These are phyloP conservation scores for Percopsis transmontana DNA, from an alignment of 2,113 vertebrate genomes.

Conservation along the genomic window DNA sequence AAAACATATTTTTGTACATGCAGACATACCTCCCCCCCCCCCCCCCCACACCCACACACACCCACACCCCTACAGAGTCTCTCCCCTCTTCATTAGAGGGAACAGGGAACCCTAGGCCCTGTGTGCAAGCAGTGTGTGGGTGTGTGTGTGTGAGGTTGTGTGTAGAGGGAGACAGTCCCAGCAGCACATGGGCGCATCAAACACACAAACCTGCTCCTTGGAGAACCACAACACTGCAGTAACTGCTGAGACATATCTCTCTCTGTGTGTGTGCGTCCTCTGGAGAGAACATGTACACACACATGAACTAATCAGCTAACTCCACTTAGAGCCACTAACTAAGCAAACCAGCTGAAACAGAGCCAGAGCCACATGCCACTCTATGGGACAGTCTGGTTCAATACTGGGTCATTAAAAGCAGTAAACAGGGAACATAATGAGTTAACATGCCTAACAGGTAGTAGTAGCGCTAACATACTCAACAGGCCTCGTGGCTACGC, in stretches of 20 bases:
- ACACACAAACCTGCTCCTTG: constrained; percentile 58
- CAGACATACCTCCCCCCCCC: not conserved
- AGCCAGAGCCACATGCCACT: constrained; percentile 67
- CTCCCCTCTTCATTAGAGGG: constrained; percentile 70
- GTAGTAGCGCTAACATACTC: constrained; percentile 36
- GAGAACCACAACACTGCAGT: constrained; percentile 59
- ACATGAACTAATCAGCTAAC: constrained; percentile 66
- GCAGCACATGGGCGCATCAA: constrained; percentile 69
- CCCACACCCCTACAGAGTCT: constrained; percentile 25
- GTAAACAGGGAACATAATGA: constrained; percentile 29
- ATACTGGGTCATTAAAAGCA: constrained; percentile 64
- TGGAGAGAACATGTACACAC: constrained; percentile 33
- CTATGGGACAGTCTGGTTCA: constrained; percentile 51
- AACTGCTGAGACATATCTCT: constrained; percentile 71
- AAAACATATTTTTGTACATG: not conserved
- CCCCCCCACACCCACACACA: not conserved
- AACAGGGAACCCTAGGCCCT: constrained; percentile 57
- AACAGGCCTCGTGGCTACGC: constrained; percentile 4
- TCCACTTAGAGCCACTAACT: constrained; percentile 71
- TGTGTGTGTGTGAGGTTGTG: constrained; percentile 31
- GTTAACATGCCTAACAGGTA: constrained; percentile 68
- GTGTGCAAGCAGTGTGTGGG: constrained; percentile 3
- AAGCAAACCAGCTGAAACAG: constrained; percentile 73
- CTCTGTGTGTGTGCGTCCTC: constrained; percentile 44
- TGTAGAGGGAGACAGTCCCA: constrained; percentile 53